phyloP scores from a whole-genome alignment of 2,888 invertebrate species.

The Dasypolia templi region DNA sequence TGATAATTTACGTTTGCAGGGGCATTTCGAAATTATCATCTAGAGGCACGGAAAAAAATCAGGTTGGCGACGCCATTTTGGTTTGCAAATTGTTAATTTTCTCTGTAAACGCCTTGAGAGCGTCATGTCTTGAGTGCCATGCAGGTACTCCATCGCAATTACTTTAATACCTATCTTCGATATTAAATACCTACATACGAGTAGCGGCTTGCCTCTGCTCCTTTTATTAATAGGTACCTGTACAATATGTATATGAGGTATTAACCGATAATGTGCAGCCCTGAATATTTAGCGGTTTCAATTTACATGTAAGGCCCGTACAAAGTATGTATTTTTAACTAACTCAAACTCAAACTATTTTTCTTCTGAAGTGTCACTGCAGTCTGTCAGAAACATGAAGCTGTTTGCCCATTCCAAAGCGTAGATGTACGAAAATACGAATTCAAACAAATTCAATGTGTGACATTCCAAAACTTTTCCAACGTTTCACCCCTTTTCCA shows the following conservation, averaged over 20 bases:
- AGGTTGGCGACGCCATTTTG: conserved; percentile 76
- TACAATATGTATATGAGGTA: conserved; percentile 38
- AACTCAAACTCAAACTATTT: not conserved
- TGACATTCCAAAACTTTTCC: not conserved
- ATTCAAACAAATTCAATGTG: not conserved
- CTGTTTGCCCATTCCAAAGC: not conserved
- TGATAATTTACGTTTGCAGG: conserved; percentile 83
- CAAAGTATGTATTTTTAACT: not conserved
- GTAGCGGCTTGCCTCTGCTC: conserved; percentile 44
- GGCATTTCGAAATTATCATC: conserved; percentile 79
- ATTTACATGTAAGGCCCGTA: conserved; percentile 43
- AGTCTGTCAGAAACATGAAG: not conserved
- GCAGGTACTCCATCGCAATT: conserved; percentile 79
- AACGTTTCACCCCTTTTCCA: conserved; percentile 14
- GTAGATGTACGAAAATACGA: not conserved
- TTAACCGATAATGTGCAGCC: conserved; percentile 53
- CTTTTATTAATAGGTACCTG: conserved; percentile 46
- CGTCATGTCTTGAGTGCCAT: conserved; percentile 76
- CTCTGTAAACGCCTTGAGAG: conserved; percentile 73
- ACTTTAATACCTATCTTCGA: conserved; percentile 82
- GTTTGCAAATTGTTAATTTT: conserved; percentile 82
- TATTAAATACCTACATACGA: conserved; percentile 59
- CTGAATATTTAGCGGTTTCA: conserved; percentile 56
- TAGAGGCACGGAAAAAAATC: conserved; percentile 76
- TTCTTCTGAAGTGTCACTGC: not conserved